phyloP scores from a whole-genome alignment of 64 coral and sea anemone species.

The Porites lutea region DNA sequence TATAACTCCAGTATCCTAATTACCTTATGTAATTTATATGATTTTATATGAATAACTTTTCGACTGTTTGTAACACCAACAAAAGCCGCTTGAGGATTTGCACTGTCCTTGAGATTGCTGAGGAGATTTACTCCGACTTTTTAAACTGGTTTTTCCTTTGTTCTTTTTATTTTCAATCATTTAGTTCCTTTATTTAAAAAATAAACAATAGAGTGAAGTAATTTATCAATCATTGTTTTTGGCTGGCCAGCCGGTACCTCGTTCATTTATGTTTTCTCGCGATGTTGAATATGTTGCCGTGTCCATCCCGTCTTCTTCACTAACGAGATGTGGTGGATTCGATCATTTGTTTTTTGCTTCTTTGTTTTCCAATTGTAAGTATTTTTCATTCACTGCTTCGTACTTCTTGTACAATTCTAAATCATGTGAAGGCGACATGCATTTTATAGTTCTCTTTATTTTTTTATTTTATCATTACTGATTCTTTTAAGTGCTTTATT shows the following conservation, averaged over 20 bases:
- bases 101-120: no score
- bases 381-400: neutral
- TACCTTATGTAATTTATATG: no score
- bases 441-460: no score
- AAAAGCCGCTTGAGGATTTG: no score
- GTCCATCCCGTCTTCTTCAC: neutral
- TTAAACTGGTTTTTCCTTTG: neutral
- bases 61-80: no score
- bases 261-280: neutral
- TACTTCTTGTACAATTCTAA: neutral
- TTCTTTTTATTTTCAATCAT: no score
- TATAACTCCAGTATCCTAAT: no score
- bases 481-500: no score
- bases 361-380: constrained; percentile 23
- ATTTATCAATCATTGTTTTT: constrained; percentile 43
- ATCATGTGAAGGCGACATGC: no score
- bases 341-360: neutral
- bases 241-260: neutral
- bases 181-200: constrained; percentile 15
- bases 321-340: constrained; percentile 6
- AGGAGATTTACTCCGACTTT: no score
- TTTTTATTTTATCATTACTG: no score
- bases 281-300: neutral
- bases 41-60: no score
- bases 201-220: constrained; percentile 26